These are phyloP conservation scores for Protobothrops mucrosquamatus DNA, from an alignment of 2,113 vertebrate species.

Conservation along the genomic window DNA sequence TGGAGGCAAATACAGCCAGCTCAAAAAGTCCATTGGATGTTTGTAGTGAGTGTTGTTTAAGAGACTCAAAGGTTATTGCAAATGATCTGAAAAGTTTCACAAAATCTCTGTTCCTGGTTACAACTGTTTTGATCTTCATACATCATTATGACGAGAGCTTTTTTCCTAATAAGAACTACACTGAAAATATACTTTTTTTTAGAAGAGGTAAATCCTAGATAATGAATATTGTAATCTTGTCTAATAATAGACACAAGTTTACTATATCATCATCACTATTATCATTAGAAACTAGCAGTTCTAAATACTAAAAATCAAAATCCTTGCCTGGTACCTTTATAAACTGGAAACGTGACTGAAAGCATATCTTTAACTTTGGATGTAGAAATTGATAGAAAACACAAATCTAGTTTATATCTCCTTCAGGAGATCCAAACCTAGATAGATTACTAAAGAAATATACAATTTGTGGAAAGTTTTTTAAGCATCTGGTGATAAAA, in stretches of 20 bases:
- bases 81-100: background rate
- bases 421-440: background rate
- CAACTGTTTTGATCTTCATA: background rate
- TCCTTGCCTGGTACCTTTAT: background rate
- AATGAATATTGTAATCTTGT: background rate
- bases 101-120: background rate
- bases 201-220: background rate
- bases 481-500: background rate
- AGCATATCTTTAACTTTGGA: background rate
- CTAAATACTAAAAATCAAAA: background rate
- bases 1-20: background rate
- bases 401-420: background rate
- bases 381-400: background rate
- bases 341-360: background rate
- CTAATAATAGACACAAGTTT: background rate
- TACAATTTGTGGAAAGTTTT: background rate
- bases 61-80: background rate
- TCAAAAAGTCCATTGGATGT: background rate
- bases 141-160: background rate
- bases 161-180: background rate
- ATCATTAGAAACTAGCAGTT: background rate
- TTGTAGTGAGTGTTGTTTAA: background rate
- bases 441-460: background rate
- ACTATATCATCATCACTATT: background rate
- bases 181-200: background rate